Conservation (phyloP, 2,797 vertebrate species). For the Malacoraja senta region DNA sequence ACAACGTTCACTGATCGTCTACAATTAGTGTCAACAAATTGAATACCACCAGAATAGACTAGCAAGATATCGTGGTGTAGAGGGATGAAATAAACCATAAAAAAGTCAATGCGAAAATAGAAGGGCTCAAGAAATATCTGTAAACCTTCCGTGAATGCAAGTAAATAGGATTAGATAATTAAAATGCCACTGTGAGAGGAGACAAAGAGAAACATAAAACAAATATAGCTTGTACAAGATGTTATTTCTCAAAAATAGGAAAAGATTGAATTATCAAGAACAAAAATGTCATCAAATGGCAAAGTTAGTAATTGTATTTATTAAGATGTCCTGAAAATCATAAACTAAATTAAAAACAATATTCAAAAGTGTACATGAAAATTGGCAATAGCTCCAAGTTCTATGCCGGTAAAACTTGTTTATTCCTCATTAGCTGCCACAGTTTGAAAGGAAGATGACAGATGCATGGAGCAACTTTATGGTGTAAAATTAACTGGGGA, state of each 20-base stretch:
- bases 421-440: neutral
- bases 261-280: neutral
- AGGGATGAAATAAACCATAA: no score
- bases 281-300: neutral
- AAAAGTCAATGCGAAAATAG: neutral
- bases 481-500: neutral
- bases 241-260: neutral
- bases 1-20: neutral
- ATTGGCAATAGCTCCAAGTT: neutral
- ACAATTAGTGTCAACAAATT: neutral
- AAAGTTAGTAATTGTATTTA: neutral
- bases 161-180: neutral
- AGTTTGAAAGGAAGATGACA: conserved; percentile 10
- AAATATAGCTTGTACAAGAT: neutral
- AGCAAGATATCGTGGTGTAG: neutral
- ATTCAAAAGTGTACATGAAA: neutral
- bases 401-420: neutral
- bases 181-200: neutral
- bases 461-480: neutral
- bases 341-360: neutral
- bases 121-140: neutral
- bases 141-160: neutral
- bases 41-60: neutral
- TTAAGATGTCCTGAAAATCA: neutral
- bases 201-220: neutral